phyloP scores from a whole-genome alignment of 2,113 vertebrate genomes.

The Eulemur rufifrons region DNA sequence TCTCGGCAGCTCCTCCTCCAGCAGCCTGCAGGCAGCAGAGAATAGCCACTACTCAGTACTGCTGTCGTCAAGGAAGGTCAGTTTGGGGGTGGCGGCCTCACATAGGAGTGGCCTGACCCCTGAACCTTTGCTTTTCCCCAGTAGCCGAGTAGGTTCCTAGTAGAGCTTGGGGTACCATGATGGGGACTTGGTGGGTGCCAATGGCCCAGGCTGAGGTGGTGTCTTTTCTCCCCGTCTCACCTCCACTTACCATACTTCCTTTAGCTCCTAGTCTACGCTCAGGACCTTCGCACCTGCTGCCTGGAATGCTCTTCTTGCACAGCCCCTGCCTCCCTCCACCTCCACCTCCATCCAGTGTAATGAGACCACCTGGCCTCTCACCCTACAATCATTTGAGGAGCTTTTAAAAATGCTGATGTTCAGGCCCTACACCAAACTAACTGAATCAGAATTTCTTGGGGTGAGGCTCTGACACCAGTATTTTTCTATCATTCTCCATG shows the following conservation, averaged over 20 bases:
- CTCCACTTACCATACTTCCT: neutral
- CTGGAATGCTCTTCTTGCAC: neutral
- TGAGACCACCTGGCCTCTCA: neutral
- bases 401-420: neutral
- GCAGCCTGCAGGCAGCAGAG: neutral
- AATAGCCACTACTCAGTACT: neutral
- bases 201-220: neutral
- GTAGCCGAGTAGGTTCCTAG: rapidly evolving
- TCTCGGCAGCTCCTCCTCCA: neutral
- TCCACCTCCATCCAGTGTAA: neutral
- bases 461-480: neutral
- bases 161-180: neutral
- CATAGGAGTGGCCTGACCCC: neutral
- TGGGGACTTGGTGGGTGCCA: too few relatives aligned
- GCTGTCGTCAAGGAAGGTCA: neutral
- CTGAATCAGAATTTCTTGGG: neutral
- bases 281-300: neutral
- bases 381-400: neutral
- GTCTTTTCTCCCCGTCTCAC: neutral
- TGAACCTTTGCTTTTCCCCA: neutral
- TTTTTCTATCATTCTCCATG: neutral
- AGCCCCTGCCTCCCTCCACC: neutral
- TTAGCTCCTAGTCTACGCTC: neutral
- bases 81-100: neutral
- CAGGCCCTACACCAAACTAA: neutral